Percentiles rank a stretch among this genome's conserved stretches.
Evolutionary conservation across 2,888 invertebrate genomes (phyloP).

Genomic region (Campoletis raptor): DNA sequence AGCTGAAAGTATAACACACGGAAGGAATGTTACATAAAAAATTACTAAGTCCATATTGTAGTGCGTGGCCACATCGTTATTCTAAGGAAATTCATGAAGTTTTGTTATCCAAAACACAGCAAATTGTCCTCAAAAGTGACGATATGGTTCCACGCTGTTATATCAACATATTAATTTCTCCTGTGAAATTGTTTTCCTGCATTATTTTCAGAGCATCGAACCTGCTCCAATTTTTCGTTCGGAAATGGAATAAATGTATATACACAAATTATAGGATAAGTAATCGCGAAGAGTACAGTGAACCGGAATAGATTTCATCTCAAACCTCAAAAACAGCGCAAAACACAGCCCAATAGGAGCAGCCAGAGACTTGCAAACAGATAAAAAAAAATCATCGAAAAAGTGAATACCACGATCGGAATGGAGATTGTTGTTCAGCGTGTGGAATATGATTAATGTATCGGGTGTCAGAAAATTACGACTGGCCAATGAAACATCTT

Average conservation of each 20-base stretch:
- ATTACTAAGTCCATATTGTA: not conserved
- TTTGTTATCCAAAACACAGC: not conserved
- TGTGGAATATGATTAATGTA: too few species aligned
- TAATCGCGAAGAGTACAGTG: constrained; percentile 2
- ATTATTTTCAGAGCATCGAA: too few species aligned
- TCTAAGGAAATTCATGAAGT: not conserved
- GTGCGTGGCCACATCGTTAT: not conserved
- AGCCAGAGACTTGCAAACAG: not conserved
- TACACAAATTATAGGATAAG: not conserved
- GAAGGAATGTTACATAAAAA: not conserved
- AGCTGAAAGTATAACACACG: not conserved
- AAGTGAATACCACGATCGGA: constrained; percentile 41
- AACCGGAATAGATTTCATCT: constrained; percentile 7
- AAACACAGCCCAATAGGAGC: not conserved
- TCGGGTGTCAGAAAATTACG: too few species aligned
- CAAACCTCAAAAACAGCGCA: constrained; percentile 59
- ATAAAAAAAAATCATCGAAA: constrained; percentile 31
- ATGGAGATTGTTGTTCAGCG: constrained; percentile 48
- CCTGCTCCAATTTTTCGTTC: too few species aligned
- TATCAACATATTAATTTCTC: not conserved
- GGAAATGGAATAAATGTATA: not conserved
- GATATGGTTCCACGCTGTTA: not conserved
- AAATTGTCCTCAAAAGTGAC: not conserved
- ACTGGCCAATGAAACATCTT: too few species aligned
- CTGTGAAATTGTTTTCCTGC: not conserved